These are phyloP conservation scores for Amaurobius ferox DNA, from an alignment of 2,888 invertebrate genomes.

Conservation along the genomic window DNA sequence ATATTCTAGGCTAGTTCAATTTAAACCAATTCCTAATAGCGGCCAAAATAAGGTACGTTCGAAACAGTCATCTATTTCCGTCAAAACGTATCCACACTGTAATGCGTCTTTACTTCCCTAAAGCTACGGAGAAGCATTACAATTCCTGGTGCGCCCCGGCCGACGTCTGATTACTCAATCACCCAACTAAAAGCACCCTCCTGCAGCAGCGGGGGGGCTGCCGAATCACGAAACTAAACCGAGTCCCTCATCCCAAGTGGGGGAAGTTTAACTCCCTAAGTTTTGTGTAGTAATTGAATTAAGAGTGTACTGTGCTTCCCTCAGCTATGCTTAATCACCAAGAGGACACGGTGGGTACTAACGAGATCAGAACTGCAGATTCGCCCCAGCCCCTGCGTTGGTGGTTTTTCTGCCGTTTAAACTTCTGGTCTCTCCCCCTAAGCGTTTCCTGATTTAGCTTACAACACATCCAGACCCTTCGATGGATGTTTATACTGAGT, in stretches of 20 bases:
- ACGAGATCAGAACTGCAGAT: constrained; percentile 10
- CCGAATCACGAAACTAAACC: neutral
- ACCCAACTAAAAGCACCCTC: constrained; percentile 14
- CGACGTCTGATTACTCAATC: constrained; percentile 13
- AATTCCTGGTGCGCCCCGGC: neutral
- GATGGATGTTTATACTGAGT: constrained; percentile 9
- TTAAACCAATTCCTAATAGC: no score
- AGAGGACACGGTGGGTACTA: constrained; percentile 27
- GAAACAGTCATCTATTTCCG: no score
- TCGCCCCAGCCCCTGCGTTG: neutral
- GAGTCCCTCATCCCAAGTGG: neutral
- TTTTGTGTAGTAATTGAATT: constrained; percentile 27
- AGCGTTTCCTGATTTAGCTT: constrained; percentile 20
- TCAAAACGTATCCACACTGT: neutral
- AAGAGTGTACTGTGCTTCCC: constrained; percentile 20
- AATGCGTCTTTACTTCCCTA: neutral
- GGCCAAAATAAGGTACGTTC: no score
- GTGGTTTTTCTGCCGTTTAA: constrained; percentile 30
- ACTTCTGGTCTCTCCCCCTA: neutral
- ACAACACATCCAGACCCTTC: constrained; percentile 7
- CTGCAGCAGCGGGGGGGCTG: neutral
- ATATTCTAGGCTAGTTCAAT: no score
- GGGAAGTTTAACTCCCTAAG: constrained; percentile 9
- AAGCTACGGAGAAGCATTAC: neutral
- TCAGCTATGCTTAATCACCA: constrained; percentile 24